Evolutionary conservation across 2,888 invertebrate species (phyloP), one percentile per base, ranked within the genome.

Genomic region (Drosophila prostipennis): DNA sequence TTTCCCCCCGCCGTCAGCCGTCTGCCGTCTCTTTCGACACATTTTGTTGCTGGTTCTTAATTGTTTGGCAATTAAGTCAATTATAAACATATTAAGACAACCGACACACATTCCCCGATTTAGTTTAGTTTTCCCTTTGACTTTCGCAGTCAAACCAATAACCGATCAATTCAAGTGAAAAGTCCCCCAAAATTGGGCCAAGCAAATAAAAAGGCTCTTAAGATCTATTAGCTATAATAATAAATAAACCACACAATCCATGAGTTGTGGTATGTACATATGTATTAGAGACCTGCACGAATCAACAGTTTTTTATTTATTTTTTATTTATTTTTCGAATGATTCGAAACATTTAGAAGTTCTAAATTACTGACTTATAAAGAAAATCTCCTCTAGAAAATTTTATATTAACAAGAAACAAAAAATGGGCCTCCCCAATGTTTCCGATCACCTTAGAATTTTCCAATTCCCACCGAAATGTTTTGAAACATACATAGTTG

Each of bases 51-150:
- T 63, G 59, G 59, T 72, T 69, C 55, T 83, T 79, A 79, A 86
- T 80, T 77, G 76, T 76, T 84, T 84, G 59, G 76, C 82, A 79
- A 78, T 84, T 83, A 75, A 71, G 71, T 60, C 84, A 87, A 83
- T 83, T 83, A 87, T 81, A 83, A 83, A 81, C 82, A 71, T 73
- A 87, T 83, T 87, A 87, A 72, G 56, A 72, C 69, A 71, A 49
- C 52, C 77, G 80, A 80, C 81, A 86, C 72, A 85, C 76, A 80
- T 83, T 70, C 46, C 16, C 36, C 23, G 45, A 46, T 32, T 52
- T 19, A 14, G 32, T 37, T 58, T 43, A 32, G 32, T 34, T 70
- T 53, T 13, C 16, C 34, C 29, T 52, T 36, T 40, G 34, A 48
- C 58, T 71, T 60, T 70, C 42, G 34, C 63, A 32, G 10, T n/a